Evolutionary conservation across 2,797 vertebrate genomes (phyloP), one percentile per base, ranked within the genome.

Genomic region (Galagoides demidoff): DNA sequence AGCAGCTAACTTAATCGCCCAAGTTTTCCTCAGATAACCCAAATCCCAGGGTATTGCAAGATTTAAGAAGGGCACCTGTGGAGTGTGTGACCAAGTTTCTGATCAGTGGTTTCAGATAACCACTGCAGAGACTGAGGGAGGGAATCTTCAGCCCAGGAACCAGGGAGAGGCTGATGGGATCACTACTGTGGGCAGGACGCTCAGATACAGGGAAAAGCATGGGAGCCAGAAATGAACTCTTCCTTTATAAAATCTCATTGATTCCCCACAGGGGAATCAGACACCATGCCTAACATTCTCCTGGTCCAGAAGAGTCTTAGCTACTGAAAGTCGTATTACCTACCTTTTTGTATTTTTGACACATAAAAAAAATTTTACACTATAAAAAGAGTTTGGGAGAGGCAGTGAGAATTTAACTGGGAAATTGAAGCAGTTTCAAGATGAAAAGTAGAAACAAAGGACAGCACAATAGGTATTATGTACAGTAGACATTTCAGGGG

Each of bases 381-480:
- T 81, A 31, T n/a, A 88, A 92, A 92, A 89, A 87, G 91, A 95
- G 73, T 96, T 95, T 66, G 95, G 98, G 98, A 96, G 55, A 96
- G 12, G 6, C 70, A 91, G 14, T 76, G 25, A 97, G 74, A 97
- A 97, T 94, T 97, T 93, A 96, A 93, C 20, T 43, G 90, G 39
- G 73, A 97, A 97, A 96, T 68, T 23, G 96, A 96, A 96, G 87
- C 81, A 37, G 92, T 98, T 96, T 92, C 55, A 94, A 81, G 49
- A 93, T 81, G 34, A 96, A 96, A 97, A 97, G 94, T n/a, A 25
- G 61, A 97, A 98, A 96, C 34, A 96, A 96, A 66, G 70, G 84
- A 23, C 5, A 88, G 27, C 37, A 45, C 31, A 96, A 96, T 96
- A 91, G 89, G 25, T 39, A 85, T 92, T 83, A 45, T 45, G 89